phyloP scores from a whole-genome alignment of 2,113 vertebrate genomes.

The Pycnonotus jocosus region DNA sequence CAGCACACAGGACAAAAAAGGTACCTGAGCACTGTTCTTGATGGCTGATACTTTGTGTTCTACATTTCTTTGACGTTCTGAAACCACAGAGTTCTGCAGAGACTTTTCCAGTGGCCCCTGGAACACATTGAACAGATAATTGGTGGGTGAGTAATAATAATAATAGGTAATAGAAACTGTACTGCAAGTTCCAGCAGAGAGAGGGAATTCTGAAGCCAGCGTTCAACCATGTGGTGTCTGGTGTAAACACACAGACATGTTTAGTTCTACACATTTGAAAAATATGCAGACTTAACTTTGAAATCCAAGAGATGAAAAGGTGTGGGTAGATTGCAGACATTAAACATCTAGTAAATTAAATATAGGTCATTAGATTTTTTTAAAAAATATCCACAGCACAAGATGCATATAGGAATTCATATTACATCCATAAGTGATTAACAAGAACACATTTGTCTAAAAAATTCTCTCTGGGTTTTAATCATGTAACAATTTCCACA shows the following conservation, averaged over 20 bases:
- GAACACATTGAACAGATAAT: not conserved
- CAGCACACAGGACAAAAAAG: not conserved
- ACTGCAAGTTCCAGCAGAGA: not conserved
- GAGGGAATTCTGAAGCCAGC: not conserved
- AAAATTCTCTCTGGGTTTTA: not conserved
- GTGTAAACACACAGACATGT: not conserved
- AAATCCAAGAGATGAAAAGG: not conserved
- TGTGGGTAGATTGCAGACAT: not conserved
- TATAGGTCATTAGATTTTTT: not conserved
- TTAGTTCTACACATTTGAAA: not conserved
- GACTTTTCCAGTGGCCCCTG: conserved; percentile 92
- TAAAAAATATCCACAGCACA: not conserved
- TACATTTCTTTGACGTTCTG: conserved; percentile 87
- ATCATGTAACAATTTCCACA: not conserved
- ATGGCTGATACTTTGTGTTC: conserved; percentile 88
- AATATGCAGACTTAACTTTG: not conserved
- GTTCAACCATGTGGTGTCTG: not conserved
- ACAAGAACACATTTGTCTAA: not conserved
- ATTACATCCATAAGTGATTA: not conserved
- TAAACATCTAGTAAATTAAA: not conserved
- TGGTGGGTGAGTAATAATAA: not conserved
- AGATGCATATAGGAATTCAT: not conserved
- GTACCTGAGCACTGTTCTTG: conserved; percentile 87
- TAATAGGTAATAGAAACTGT: not conserved
- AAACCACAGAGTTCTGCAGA: conserved; percentile 83